These are phyloP conservation scores for Prosopocoilus inquinatus DNA, from an alignment of 2,888 invertebrate genomes.

Conservation along the genomic window DNA sequence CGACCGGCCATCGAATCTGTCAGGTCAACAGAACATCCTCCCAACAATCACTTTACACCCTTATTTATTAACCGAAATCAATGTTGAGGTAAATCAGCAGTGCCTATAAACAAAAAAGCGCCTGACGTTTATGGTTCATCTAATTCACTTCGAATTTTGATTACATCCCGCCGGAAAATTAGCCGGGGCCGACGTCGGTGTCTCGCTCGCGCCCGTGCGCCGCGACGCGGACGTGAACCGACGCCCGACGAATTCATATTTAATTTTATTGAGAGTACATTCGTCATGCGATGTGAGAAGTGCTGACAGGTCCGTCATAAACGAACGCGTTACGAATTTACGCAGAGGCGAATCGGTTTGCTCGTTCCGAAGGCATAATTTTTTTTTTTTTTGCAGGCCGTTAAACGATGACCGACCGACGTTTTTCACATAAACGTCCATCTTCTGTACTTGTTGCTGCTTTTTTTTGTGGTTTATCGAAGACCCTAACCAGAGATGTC, in stretches of 20 bases:
- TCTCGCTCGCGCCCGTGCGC: too few species aligned
- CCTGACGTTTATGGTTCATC: constrained; percentile 46
- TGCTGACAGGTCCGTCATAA: constrained; percentile 40
- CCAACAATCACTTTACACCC: constrained; percentile 43
- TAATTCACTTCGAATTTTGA: constrained; percentile 42
- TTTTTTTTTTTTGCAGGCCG: too few species aligned
- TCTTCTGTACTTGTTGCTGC: too few species aligned
- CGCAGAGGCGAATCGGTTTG: too few species aligned
- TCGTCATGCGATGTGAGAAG: constrained; percentile 31
- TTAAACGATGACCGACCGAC: too few species aligned
- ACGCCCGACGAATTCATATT: too few species aligned
- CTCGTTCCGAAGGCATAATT: too few species aligned
- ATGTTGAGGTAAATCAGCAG: constrained; percentile 46
- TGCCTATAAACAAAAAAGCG: constrained; percentile 27
- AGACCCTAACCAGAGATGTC: too few species aligned
- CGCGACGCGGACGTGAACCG: too few species aligned
- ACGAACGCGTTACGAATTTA: neutral
- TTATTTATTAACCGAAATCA: constrained; percentile 47
- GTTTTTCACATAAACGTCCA: too few species aligned
- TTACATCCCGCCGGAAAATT: constrained; percentile 22
- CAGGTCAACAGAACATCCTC: constrained; percentile 17
- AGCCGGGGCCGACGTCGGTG: too few species aligned
- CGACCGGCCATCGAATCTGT: constrained; percentile 21
- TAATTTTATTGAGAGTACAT: constrained; percentile 20
- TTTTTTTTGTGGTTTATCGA: too few species aligned